Evolutionary conservation across 2,113 vertebrate genomes (phyloP), one percentile per base, ranked within the genome.

Genomic region (Grammomys dolichurus): DNA sequence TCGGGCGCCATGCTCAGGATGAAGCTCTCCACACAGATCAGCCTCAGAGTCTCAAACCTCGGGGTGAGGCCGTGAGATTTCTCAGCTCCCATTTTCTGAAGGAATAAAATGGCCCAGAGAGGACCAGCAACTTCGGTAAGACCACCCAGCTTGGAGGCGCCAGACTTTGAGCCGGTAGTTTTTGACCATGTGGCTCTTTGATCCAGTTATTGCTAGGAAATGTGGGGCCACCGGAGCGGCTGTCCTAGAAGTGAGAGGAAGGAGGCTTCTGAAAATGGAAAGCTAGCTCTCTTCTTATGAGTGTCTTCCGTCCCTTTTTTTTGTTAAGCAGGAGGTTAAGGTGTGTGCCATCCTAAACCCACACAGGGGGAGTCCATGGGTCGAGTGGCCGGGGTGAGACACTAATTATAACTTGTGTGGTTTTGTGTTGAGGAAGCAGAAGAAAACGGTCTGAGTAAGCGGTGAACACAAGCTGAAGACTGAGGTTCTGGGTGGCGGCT

Each of bases 381-480:
- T 70, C 22, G 33, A 54, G 69, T 87, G 24, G 12, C 4, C 5
- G 2, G 24, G 43, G 28, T 72, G 20, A 11, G 31, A 46, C 43
- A 48, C 84, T 87, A 65, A 92, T 63, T 73, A 87, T 82, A 93
- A 63, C 78, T 48, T 82, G 17, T 84, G 91, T 43, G 82, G 20
- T 87, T 89, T 75, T 78, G 20, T 40, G 28, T 76, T 56, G 51
- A 40, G 89, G 81, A 93, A 69, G 82, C 33, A 87, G 90, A 40
- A 77, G n/a, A 75, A 75, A 69, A 11, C 4, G 13, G 69, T 43
- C 12, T 1, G 31, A n/a, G 46, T 40, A 7, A 51, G 65, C 11
- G 31, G 63, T 36, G 9, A 6, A 19, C 60, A 75, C 4, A 10
- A 0, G 28, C 4, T 17, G 12, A 56, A 10, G 12, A 10, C 58